phyloP scores from a whole-genome alignment of 2,797 vertebrate genomes.

The Xiphophorus birchmanni region DNA sequence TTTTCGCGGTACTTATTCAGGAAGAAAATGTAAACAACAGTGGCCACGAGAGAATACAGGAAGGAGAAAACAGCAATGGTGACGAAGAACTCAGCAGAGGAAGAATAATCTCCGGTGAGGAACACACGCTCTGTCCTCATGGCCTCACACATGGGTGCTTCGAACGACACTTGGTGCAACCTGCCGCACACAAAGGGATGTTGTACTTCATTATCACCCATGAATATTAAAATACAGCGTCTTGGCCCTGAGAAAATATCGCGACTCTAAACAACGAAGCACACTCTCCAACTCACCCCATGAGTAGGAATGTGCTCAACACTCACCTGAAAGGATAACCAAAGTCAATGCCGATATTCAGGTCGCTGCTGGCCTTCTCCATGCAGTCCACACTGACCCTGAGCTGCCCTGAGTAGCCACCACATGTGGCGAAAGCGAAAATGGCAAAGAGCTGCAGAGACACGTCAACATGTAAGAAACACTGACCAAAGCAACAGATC shows the following conservation, averaged over 20 bases:
- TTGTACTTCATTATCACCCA: neutral
- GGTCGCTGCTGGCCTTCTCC: constrained; percentile 96
- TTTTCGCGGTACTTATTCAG: constrained; percentile 95
- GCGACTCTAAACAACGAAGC: neutral
- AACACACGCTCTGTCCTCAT: constrained; percentile 87
- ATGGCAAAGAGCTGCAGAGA: constrained; percentile 93
- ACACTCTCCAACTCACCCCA: neutral
- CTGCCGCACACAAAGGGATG: constrained; percentile 65
- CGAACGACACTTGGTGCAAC: constrained; percentile 93
- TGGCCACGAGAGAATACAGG: constrained; percentile 93
- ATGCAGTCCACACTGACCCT: constrained; percentile 95
- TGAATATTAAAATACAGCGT: neutral
- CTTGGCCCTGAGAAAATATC: neutral
- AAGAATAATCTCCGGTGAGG: constrained; percentile 93
- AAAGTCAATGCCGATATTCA: constrained; percentile 91
- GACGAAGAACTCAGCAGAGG: constrained; percentile 96
- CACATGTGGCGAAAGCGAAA: constrained; percentile 99
- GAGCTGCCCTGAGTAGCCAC: constrained; percentile 95
- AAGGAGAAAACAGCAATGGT: constrained; percentile 96
- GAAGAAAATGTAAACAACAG: constrained; percentile 94
- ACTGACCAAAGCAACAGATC: neutral
- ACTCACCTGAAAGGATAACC: constrained; percentile 96
- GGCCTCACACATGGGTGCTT: constrained; percentile 90
- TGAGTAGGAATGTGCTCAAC: neutral
- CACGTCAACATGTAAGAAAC: constrained; percentile 3